Conservation (phyloP, 2,888 invertebrate genomes). For the Ochropleura plecta region DNA sequence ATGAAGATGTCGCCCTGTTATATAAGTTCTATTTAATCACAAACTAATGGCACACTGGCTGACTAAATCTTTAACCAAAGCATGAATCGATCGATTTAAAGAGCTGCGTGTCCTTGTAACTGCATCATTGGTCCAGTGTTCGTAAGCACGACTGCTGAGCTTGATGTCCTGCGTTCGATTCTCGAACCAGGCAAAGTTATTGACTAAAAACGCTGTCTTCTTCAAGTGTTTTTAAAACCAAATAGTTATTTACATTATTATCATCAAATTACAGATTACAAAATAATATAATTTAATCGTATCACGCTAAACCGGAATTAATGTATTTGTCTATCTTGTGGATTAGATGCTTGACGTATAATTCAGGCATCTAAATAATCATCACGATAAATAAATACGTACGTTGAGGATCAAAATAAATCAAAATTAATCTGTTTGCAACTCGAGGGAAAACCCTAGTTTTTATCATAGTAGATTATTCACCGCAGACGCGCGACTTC, state of each 20-base stretch:
- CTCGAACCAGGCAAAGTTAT: too few relatives aligned
- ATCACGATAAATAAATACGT: too few relatives aligned
- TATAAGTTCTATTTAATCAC: not conserved
- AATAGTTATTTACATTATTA: not conserved
- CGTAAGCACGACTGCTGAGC: too few relatives aligned
- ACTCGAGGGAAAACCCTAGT: slow-evolving; percentile 30
- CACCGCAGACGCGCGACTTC: slow-evolving; percentile 36
- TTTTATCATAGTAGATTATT: slow-evolving; percentile 27
- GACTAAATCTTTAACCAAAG: not conserved
- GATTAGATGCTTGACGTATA: not conserved
- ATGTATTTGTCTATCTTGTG: not conserved
- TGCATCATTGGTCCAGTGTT: too few relatives aligned
- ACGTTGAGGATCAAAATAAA: not conserved
- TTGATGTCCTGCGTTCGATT: too few relatives aligned
- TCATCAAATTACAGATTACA: not conserved
- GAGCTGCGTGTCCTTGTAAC: not conserved
- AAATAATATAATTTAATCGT: not conserved
- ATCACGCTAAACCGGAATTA: not conserved
- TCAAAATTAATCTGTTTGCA: not conserved
- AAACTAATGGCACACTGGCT: not conserved
- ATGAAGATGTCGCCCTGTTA: too few relatives aligned
- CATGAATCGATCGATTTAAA: not conserved
- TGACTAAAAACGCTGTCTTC: not conserved
- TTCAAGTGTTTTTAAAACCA: not conserved
- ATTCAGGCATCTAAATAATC: too few relatives aligned